Evolutionary conservation across 2,888 invertebrate genomes (phyloP), one percentile per base, ranked within the genome.

Genomic region (Arge pagana): DNA sequence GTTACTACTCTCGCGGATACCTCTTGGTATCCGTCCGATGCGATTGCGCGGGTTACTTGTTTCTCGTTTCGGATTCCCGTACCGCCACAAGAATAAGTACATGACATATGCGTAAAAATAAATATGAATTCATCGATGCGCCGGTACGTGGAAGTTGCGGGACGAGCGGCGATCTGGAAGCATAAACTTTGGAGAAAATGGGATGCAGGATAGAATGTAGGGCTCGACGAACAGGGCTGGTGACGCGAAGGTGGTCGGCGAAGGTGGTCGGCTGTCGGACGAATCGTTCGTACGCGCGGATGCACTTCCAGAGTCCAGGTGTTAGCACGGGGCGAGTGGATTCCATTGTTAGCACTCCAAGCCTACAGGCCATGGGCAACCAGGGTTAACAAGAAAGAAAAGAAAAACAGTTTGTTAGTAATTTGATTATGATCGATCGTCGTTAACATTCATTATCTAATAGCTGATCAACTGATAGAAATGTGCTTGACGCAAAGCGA

Each of bases 331-430:
- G 76, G 68, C 73, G 73, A 74, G 73, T 76, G 75, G 76, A 74
- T 74, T 76, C 76, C 76, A 75, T 72, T 76, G 84, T 86, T 87
- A 87, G 86, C 87, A 87, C 87, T 85, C 86, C 81, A 81, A 82
- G 86, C 86, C 87, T 87, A 86, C 77, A 78, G 77, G 78, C 77
- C 77, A 77, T 74, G 76, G 77, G 74, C 75, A 77, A 83, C 83
- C 84, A 81, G 82, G 83, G 78, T 78, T 84, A 84, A 84, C 74
- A 76, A 77, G 75, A 76, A 83, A 83, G 82, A 83, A 83, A 84
- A 84, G 83, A 81, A 82, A 83, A 84, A 84, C 83, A 84, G 84
- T 82, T 83, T 83, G 84, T 85, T 84, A 84, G 84, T 85, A 80
- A 65, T 70, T 67, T 65, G 66, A 71, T 73, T 70, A 71, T 72